phyloP scores from a whole-genome alignment of 2,888 invertebrate species.

The Athripsodes cinereus region DNA sequence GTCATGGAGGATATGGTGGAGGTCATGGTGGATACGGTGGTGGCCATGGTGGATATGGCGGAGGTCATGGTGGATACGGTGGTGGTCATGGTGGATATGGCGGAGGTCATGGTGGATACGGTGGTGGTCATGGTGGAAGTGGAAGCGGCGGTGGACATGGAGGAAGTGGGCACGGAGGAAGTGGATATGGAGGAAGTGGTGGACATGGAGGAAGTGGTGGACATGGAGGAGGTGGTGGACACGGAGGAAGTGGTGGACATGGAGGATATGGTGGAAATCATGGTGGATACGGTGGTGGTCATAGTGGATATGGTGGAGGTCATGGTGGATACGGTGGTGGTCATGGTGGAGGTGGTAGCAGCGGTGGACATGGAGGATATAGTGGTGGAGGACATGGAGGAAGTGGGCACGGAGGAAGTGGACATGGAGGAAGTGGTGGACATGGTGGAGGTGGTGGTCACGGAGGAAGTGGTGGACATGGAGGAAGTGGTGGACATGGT shows the following conservation, averaged over 20 bases:
- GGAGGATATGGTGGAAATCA: conserved; percentile 1
- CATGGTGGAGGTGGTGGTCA: background rate
- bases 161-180: conserved; percentile 7
- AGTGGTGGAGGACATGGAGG: background rate
- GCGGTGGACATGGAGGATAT: conserved; percentile 29
- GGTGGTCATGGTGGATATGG: conserved; percentile 17
- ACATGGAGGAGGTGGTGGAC: conserved; percentile 18
- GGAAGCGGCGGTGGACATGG: background rate
- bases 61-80: conserved; percentile 8
- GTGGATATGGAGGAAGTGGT: conserved; percentile 35
- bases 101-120: conserved; percentile 10
- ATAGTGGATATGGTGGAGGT: conserved; percentile 2
- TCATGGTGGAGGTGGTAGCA: conserved; percentile 32
- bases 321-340: background rate
- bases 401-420: background rate
- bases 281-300: conserved; percentile 5
- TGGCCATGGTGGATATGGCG: conserved; percentile 16
- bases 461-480: background rate
- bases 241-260: conserved; percentile 4
- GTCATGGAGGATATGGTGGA: conserved; percentile 1
- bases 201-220: too few relatives aligned
- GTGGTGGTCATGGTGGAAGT: background rate
- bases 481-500: background rate
- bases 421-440: background rate
- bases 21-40: conserved; percentile 2